These are phyloP conservation scores for Hycleus cichorii DNA, from an alignment of 1,140 invertebrate genomes.

Conservation along the genomic window DNA sequence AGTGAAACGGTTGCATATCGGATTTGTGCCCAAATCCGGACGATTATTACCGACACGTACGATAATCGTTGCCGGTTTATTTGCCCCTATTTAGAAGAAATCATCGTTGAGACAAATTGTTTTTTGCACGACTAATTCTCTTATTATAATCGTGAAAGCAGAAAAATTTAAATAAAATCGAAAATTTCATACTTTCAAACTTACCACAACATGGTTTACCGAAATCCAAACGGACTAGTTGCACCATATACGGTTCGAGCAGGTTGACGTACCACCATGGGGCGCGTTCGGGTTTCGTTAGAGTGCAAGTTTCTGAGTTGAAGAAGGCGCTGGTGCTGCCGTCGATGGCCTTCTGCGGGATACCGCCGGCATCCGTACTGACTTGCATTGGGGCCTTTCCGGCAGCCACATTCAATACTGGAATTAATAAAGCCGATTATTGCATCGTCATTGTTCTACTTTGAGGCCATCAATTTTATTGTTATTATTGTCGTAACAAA, in stretches of 20 bases:
- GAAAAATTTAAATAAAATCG: not conserved
- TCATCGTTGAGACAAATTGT: not conserved
- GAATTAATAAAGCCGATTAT: constrained; percentile 35
- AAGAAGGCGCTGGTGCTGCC: constrained; percentile 80
- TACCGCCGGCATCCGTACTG: constrained; percentile 73
- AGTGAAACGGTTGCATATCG: constrained; percentile 85
- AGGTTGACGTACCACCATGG: constrained; percentile 97
- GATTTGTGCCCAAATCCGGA: constrained; percentile 88
- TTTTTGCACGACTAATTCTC: too few species aligned
- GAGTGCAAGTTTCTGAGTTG: constrained; percentile 75
- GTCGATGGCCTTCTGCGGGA: constrained; percentile 85
- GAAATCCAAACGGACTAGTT: constrained; percentile 85
- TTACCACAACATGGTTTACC: constrained; percentile 87
- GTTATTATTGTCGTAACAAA: not conserved
- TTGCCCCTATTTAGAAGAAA: constrained; percentile 44
- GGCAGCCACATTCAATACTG: constrained; percentile 91
- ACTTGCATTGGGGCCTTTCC: constrained; percentile 94
- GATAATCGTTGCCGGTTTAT: constrained; percentile 75
- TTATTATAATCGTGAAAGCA: not conserved
- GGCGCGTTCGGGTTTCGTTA: constrained; percentile 70
- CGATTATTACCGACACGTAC: constrained; percentile 90
- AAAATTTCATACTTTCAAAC: constrained; percentile 32
- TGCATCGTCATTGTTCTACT: not conserved
- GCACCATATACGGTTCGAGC: constrained; percentile 91
- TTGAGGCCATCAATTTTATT: not conserved